Evolutionary conservation across 2,113 vertebrate species (phyloP).

Genomic region (Saccopteryx bilineata): DNA sequence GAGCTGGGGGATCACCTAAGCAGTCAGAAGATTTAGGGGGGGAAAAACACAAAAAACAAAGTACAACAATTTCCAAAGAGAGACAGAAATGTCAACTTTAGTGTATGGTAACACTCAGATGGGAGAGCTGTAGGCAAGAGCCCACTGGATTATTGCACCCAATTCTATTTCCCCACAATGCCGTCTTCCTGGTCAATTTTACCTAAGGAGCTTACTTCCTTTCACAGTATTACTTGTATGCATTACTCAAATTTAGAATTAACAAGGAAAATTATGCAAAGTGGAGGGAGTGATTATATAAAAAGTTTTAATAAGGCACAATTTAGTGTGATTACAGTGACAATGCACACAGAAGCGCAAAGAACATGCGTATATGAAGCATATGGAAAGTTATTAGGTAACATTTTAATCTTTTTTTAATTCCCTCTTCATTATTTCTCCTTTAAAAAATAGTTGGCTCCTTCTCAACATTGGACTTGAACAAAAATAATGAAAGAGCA

Average conservation of each 20-base stretch:
- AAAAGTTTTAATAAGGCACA: conserved; percentile 28
- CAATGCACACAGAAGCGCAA: not conserved
- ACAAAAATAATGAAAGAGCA: not conserved
- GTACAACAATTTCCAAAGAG: not conserved
- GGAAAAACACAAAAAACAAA: not conserved
- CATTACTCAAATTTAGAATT: not conserved
- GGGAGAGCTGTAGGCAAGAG: not conserved
- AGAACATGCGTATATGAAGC: not conserved
- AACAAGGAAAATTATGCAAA: conserved; percentile 15
- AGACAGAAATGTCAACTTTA: not conserved
- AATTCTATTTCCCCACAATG: not conserved
- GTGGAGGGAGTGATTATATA: not conserved
- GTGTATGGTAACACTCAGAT: not conserved
- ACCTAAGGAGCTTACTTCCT: not conserved
- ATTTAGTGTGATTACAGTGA: not conserved
- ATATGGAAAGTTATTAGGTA: not conserved
- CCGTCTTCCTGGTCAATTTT: not conserved
- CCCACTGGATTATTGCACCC: not conserved
- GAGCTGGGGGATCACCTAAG: not conserved
- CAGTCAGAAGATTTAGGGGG: not conserved
- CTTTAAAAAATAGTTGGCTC: not conserved
- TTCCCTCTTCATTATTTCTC: conserved; percentile 28
- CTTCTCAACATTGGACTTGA: conserved; percentile 53
- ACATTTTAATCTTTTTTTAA: conserved; percentile 14
- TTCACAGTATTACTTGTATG: conserved; percentile 22